A percentile compares a stretch with the other conserved stretches of the same genome.
phyloP scores from a whole-genome alignment of 2,113 vertebrate genomes.

The Pholis gunnellus region DNA sequence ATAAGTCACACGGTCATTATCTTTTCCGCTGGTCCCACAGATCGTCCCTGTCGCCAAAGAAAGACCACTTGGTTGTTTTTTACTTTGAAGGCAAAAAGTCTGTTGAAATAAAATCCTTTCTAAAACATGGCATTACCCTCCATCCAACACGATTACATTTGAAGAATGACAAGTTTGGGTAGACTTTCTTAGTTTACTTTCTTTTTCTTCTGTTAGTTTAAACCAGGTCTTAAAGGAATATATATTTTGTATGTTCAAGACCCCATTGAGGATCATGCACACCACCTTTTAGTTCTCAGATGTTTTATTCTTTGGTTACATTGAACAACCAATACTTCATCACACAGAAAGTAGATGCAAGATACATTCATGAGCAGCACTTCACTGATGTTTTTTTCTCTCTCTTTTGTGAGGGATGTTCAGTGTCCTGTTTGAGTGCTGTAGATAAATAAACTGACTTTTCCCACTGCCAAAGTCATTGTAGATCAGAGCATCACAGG shows the following conservation, averaged over 20 bases:
- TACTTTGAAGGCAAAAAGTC: constrained; percentile 13
- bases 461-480: not conserved
- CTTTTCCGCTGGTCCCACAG: constrained; percentile 1
- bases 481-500: not conserved
- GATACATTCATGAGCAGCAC: not conserved
- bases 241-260: not conserved
- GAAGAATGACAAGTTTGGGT: constrained; percentile 17
- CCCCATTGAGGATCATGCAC: not conserved
- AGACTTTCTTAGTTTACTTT: constrained; percentile 3
- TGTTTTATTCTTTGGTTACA: not conserved
- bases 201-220: constrained; percentile 8
- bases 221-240: not conserved
- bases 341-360: not conserved
- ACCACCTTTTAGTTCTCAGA: not conserved
- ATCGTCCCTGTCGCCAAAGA: constrained; percentile 13
- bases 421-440: not conserved
- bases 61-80: constrained; percentile 30
- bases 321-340: not conserved
- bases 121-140: constrained; percentile 14
- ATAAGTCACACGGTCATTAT: constrained; percentile 15
- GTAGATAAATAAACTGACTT: not conserved
- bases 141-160: constrained; percentile 23
- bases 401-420: not conserved
- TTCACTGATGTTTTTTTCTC: not conserved
- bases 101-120: constrained; percentile 9